These are phyloP conservation scores for Sigmodon hispidus DNA, from an alignment of 2,113 vertebrate species.

Conservation along the genomic window DNA sequence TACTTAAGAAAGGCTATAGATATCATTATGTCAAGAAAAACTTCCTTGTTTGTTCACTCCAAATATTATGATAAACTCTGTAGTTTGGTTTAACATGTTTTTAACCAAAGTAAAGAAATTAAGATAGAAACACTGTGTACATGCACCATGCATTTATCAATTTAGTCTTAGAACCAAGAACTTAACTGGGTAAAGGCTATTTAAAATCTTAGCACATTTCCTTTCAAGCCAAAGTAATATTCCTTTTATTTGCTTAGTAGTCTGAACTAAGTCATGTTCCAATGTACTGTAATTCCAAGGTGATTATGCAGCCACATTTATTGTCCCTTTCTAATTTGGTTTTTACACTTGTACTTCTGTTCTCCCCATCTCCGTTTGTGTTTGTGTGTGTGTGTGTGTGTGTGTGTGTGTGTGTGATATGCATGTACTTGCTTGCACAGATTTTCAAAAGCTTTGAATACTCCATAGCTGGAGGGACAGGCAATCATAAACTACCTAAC, in stretches of 20 bases:
- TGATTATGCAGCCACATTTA: background rate
- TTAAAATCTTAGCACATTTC: background rate
- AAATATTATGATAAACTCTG: background rate
- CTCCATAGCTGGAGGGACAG: background rate
- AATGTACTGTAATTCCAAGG: background rate
- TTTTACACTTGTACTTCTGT: background rate
- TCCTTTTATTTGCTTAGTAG: background rate
- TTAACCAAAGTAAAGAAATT: background rate
- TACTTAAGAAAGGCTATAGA: background rate
- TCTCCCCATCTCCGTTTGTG: no score
- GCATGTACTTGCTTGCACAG: background rate
- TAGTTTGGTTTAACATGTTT: background rate
- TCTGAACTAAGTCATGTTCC: background rate
- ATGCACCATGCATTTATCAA: background rate
- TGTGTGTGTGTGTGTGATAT: background rate
- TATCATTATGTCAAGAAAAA: background rate
- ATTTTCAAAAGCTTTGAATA: background rate
- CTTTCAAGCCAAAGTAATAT: background rate
- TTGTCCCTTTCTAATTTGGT: background rate
- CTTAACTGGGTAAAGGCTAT: accelerated
- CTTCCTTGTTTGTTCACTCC: background rate
- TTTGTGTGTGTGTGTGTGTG: background rate
- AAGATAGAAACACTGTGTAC: background rate
- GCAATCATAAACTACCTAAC: background rate
- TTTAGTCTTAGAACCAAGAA: background rate